Conservation (phyloP, 30 jellyfish, hydroid and myxozoan species). For the Aurelia aurita region DNA sequence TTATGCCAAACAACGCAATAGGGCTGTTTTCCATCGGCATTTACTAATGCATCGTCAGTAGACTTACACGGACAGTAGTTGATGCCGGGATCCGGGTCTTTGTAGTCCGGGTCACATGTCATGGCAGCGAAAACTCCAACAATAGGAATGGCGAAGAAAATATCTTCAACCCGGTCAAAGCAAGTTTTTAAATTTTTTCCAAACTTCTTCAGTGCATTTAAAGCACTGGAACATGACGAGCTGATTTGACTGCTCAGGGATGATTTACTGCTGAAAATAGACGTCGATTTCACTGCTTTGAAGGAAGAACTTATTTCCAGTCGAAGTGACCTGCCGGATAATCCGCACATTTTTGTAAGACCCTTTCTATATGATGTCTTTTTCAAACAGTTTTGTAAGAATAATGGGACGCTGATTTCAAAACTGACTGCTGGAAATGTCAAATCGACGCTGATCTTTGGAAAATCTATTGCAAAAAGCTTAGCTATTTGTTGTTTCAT, state of each 20-base stretch:
- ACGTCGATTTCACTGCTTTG: background rate
- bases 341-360: background rate
- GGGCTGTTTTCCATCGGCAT: constrained; percentile 5
- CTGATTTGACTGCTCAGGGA: constrained; percentile 13
- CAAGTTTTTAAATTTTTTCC: background rate
- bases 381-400: background rate
- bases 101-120: constrained; percentile 22
- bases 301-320: constrained; percentile 1
- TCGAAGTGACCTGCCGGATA: background rate
- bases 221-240: too few relatives aligned
- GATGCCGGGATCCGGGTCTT: constrained; percentile 24
- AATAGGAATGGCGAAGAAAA: constrained; percentile 15
- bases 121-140: constrained; percentile 14
- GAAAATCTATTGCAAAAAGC: background rate
- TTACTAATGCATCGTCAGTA: background rate
- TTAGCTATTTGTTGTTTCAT: background rate
- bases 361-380: too few relatives aligned
- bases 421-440: background rate
- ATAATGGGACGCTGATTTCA: background rate
- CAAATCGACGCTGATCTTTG: constrained; percentile 7
- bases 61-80: constrained; percentile 21
- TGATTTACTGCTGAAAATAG: background rate
- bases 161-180: constrained; percentile 15
- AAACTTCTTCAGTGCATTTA: too few relatives aligned
- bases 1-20: constrained; percentile 24